Evolutionary conservation across 2,888 invertebrate genomes (phyloP), one percentile per base, ranked within the genome.

Genomic region (Drosophila formosana): DNA sequence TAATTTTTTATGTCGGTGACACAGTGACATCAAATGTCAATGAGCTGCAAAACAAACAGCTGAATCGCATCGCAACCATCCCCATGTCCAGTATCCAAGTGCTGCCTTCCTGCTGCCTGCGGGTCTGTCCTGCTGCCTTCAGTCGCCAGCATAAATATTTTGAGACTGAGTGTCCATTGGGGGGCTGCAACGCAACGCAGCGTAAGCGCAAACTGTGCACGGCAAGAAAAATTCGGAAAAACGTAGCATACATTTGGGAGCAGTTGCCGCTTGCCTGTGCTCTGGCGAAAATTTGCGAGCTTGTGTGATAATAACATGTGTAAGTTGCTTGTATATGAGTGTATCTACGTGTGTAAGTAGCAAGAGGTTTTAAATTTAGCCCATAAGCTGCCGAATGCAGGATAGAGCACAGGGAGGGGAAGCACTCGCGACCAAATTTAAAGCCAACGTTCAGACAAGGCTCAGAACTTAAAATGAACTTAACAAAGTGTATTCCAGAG

Each of bases 21-120:
- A 87, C 85, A 89, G 84, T 89, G 89, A 85, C 84, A 89, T 85
- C 71, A 85, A 89, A 89, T 89, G 84, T 88, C 84, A 89, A 85
- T 89, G 88, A 84, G 84, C 85, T 85, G 76, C 78, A 84, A 89
- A 89, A 73, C 81, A 87, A 88, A 89, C 85, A 83, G 47, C 58
- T 72, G 46, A 41, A 57, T 56, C 49, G 58, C 53, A 47, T 9
- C 37, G 26, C n/a, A 37, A 37, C 45, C 55, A 45, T 13, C 23
- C 32, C 45, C 55, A 32, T n/a, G n/a, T 37, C 37, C 37, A 47
- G 39, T 32, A 30, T 23, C 11, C 62, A 75, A 51, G 55, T 41
- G 32, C 71, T 41, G 61, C 28, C 47, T 37, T 41, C 11, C 67
- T 56, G 55, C 53, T n/a, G 34, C 34, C 34, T 18, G 18, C 34